These are phyloP conservation scores for Pheosia gnoma DNA, from an alignment of 2,888 invertebrate species.

Conservation along the genomic window DNA sequence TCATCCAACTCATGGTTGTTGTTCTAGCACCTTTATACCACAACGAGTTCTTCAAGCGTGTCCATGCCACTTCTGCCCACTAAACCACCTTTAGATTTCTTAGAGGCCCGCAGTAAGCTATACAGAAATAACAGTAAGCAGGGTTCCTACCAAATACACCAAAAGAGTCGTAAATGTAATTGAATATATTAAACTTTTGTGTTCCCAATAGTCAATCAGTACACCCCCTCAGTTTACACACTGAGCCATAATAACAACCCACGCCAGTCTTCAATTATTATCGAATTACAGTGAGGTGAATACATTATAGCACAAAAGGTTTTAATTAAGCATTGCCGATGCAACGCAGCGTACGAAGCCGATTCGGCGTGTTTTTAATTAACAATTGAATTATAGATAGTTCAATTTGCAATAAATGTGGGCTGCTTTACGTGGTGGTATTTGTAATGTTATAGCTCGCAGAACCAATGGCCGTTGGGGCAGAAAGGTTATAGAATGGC, in stretches of 20 bases:
- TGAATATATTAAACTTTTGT: too few relatives aligned
- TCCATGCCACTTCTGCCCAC: too few relatives aligned
- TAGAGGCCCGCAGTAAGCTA: too few relatives aligned
- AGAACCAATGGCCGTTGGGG: too few relatives aligned
- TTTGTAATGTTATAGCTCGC: neutral
- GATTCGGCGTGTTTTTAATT: constrained; percentile 12
- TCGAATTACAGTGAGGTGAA: constrained; percentile 17
- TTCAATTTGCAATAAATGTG: constrained; percentile 8
- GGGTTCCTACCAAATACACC: too few relatives aligned
- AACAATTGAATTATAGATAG: constrained; percentile 12
- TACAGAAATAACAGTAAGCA: too few relatives aligned
- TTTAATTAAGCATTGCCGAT: constrained; percentile 12
- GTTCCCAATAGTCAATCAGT: neutral
- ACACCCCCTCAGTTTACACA: constrained; percentile 1
- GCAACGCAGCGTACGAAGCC: constrained; percentile 1
- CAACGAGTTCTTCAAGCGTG: too few relatives aligned
- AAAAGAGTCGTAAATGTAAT: too few relatives aligned
- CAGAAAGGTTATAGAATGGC: too few relatives aligned
- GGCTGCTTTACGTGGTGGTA: neutral
- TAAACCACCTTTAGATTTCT: too few relatives aligned
- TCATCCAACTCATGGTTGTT: too few relatives aligned
- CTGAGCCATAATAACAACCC: neutral
- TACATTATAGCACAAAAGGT: constrained; percentile 11
- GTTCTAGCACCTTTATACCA: too few relatives aligned
- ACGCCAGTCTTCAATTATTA: constrained; percentile 19